Percentiles rank a stretch among this genome's conserved stretches.
Conservation (phyloP, 2,888 invertebrate species). For the Xestia c-nigrum region DNA sequence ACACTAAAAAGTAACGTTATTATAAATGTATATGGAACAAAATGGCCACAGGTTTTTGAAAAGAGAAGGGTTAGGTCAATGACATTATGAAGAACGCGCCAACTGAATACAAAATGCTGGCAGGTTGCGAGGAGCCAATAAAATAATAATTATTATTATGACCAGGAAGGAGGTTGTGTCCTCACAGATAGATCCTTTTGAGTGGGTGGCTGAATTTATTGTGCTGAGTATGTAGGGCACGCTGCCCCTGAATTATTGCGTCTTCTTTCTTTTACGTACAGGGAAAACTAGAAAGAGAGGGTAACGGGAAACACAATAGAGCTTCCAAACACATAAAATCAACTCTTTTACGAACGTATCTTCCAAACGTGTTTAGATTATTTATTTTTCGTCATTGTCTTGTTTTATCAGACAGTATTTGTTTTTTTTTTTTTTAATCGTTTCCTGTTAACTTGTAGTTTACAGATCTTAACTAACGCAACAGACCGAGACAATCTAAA, state of each 20-base stretch:
- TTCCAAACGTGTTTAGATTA: not conserved
- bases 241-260: not conserved
- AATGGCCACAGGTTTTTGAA: slow-evolving; percentile 41
- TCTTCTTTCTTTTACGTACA: slow-evolving; percentile 1
- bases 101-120: slow-evolving; percentile 58
- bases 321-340: not conserved
- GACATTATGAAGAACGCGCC: slow-evolving; percentile 42
- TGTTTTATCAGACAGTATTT: not conserved
- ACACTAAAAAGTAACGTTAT: slow-evolving; percentile 52
- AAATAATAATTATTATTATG: slow-evolving; percentile 58
- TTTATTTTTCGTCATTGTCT: not conserved
- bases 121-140: slow-evolving; percentile 42
- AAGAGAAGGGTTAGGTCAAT: slow-evolving; percentile 42
- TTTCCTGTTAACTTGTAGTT: not conserved
- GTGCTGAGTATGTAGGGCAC: slow-evolving; percentile 8
- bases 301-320: not conserved
- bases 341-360: not conserved
- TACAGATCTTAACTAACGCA: not conserved
- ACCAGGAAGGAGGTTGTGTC: slow-evolving; percentile 28
- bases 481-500: not conserved
- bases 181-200: slow-evolving; percentile 31
- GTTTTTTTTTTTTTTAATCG: not conserved
- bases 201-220: slow-evolving; percentile 43
- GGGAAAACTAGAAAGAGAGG: slow-evolving; percentile 6
- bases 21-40: slow-evolving; percentile 43